Evolutionary conservation across 2,888 invertebrate genomes (phyloP).

Genomic region (Mylabris sibirica): DNA sequence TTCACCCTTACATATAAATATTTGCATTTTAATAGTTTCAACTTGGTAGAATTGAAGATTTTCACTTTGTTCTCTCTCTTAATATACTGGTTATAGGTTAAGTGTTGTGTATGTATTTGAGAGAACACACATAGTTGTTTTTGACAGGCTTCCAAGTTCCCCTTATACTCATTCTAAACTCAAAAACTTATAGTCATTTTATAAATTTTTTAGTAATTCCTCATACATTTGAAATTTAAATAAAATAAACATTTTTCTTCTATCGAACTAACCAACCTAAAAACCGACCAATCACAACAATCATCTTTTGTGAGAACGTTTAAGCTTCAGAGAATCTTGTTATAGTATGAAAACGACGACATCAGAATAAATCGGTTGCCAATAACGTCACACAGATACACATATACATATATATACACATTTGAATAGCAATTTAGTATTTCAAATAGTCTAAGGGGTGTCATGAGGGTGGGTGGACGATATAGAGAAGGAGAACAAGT

Average conservation of each 20-base stretch:
- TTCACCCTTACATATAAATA: conserved; percentile 54
- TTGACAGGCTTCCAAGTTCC: neutral
- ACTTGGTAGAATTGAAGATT: conserved; percentile 53
- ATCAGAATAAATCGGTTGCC: conserved; percentile 62
- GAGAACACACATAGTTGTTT: neutral
- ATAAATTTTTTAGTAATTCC: conserved; percentile 15
- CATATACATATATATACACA: conserved; percentile 54
- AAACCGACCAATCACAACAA: conserved; percentile 9
- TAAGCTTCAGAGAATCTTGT: conserved; percentile 59
- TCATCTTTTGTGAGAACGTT: conserved; percentile 25
- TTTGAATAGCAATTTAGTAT: conserved; percentile 62
- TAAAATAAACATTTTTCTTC: conserved; percentile 61
- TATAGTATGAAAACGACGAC: conserved; percentile 52
- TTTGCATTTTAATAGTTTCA: conserved; percentile 63
- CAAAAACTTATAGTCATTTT: neutral
- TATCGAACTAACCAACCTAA: conserved; percentile 40
- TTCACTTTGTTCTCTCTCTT: conserved; percentile 55
- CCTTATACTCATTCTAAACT: neutral
- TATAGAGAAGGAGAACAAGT: neutral
- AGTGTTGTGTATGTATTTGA: neutral
- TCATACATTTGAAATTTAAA: conserved; percentile 53
- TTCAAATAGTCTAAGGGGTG: conserved; percentile 22
- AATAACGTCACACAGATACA: conserved; percentile 57
- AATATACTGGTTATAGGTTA: neutral
- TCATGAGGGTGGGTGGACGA: neutral